A percentile compares a stretch with the other conserved stretches of the same genome.
Evolutionary conservation across 2,113 vertebrate genomes (phyloP).

Genomic region (Ahaetulla prasina): DNA sequence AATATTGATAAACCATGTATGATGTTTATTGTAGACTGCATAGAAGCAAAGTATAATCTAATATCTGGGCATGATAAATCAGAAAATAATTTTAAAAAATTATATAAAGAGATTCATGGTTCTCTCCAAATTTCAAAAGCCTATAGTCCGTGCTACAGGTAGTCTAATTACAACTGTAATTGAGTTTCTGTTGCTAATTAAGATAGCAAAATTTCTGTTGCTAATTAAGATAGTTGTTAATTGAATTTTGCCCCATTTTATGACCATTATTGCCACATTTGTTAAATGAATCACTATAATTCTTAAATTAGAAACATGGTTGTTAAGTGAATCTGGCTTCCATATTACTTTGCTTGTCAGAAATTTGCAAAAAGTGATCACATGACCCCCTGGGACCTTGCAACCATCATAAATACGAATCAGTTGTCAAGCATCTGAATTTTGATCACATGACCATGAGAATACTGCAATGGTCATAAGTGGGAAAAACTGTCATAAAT

Average conservation of each 20-base stretch:
- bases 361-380: background rate
- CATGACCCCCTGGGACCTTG: background rate
- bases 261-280: background rate
- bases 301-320: background rate
- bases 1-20: background rate
- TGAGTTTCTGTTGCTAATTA: background rate
- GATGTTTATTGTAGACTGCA: background rate
- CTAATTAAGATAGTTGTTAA: background rate
- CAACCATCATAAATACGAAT: background rate
- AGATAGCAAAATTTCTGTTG: background rate
- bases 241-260: background rate
- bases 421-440: background rate
- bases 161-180: background rate
- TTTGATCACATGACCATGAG: background rate
- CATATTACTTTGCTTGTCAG: background rate
- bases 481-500: background rate
- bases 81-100: background rate
- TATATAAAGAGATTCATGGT: background rate
- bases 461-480: background rate
- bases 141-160: background rate
- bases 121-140: background rate
- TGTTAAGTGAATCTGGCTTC: background rate
- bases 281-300: background rate
- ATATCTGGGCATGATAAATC: background rate
- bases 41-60: background rate